phyloP scores from a whole-genome alignment of 1,140 invertebrate species.

The Bacillus rossius region DNA sequence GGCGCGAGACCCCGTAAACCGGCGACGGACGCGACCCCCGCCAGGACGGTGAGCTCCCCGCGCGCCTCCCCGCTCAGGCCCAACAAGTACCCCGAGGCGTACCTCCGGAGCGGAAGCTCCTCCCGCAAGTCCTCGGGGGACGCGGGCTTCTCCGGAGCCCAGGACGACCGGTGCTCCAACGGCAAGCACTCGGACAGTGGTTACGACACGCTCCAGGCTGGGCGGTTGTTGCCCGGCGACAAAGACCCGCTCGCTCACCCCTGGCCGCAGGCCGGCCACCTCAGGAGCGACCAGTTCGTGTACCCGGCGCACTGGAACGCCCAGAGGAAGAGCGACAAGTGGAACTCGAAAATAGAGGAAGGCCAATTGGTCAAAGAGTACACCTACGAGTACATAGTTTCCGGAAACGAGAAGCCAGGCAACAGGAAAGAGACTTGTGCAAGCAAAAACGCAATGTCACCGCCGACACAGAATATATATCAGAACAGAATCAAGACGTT shows the following conservation, averaged over 20 bases:
- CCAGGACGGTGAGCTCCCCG: background rate
- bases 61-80: background rate
- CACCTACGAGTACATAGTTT: conserved; percentile 44
- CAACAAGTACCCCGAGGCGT: conserved; percentile 2
- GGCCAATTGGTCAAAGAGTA: conserved; percentile 43
- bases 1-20: background rate
- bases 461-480: conserved; percentile 46
- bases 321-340: conserved; percentile 23
- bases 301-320: conserved; percentile 33
- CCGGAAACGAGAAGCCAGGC: conserved; percentile 25
- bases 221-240: background rate
- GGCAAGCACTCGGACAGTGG: conserved; percentile 38
- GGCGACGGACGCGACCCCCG: background rate
- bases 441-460: conserved; percentile 24
- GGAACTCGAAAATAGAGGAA: conserved; percentile 41
- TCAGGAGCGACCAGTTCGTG: background rate
- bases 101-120: background rate
- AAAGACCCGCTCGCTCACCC: background rate
- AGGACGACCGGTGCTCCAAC: conserved; percentile 2
- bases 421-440: background rate
- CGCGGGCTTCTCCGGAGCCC: background rate
- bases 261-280: background rate
- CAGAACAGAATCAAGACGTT: conserved; percentile 48
- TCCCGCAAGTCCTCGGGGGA: conserved; percentile 1
- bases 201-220: conserved; percentile 36